Conservation (phyloP, 1,140 invertebrate genomes). For the Calliopsis andreniformis region DNA sequence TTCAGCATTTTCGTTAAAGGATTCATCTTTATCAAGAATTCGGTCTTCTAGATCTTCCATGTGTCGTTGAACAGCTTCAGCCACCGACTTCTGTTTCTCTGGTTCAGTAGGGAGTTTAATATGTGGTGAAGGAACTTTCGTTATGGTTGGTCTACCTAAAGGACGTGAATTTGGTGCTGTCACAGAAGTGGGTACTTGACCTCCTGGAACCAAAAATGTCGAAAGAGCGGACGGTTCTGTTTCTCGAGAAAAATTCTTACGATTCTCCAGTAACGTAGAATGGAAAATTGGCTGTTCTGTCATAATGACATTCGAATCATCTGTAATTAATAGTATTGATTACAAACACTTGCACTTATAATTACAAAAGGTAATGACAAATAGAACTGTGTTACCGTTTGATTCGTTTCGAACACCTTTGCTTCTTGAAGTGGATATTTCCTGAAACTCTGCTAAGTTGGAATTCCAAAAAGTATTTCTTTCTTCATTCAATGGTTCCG, state of each 20-base stretch:
- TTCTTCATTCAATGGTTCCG: neutral
- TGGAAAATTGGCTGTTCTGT: conserved; percentile 10
- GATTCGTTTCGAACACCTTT: conserved; percentile 33
- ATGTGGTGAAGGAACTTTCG: conserved; percentile 84
- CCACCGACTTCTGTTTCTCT: conserved; percentile 44
- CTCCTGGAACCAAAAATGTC: conserved; percentile 83
- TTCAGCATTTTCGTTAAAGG: conserved; percentile 58
- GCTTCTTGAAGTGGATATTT: conserved; percentile 14
- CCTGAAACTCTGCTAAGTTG: conserved; percentile 15
- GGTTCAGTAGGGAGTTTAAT: conserved; percentile 58
- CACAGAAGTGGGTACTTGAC: conserved; percentile 77
- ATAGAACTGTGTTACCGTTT: neutral
- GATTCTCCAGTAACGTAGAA: conserved; percentile 15
- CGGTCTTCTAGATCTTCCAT: conserved; percentile 29
- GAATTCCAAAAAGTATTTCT: conserved; percentile 6
- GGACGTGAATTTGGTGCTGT: conserved; percentile 59
- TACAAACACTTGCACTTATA: neutral
- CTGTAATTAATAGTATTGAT: conserved; percentile 25
- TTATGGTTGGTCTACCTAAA: conserved; percentile 83
- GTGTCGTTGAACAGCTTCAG: conserved; percentile 38
- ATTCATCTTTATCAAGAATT: conserved; percentile 24
- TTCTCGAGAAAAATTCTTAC: conserved; percentile 40
- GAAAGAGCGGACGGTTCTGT: conserved; percentile 80
- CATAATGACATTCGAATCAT: neutral
- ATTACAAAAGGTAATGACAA: neutral